Evolutionary conservation across 2,113 vertebrate genomes (phyloP).

Genomic region (Psephotus haematonotus): DNA sequence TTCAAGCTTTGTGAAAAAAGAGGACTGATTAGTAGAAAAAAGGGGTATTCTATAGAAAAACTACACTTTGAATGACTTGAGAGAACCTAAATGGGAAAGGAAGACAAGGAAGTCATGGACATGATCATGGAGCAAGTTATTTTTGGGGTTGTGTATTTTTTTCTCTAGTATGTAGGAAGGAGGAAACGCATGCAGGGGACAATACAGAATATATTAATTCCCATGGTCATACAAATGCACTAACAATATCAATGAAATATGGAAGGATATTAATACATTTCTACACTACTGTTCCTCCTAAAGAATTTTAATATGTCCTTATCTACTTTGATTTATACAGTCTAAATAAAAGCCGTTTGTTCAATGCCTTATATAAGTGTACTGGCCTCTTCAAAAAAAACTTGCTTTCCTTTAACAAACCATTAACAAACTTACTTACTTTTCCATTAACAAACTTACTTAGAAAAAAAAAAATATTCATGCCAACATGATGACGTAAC

Average conservation of each 20-base stretch:
- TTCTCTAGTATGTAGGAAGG: neutral
- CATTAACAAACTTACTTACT: neutral
- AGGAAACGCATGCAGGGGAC: accelerated
- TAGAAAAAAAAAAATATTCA: neutral
- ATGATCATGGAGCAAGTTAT: neutral
- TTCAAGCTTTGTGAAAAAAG: neutral
- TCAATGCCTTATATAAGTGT: neutral
- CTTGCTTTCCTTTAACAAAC: neutral
- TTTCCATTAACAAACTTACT: neutral
- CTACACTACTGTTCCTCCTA: neutral
- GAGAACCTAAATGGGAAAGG: neutral
- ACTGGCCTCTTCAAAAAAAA: neutral
- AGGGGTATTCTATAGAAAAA: neutral
- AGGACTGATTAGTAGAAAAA: neutral
- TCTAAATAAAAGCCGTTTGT: neutral
- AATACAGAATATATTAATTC: neutral
- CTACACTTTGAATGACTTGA: neutral
- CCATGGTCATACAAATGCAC: neutral
- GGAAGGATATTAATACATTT: neutral
- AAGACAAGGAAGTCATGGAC: neutral
- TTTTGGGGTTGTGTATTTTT: neutral
- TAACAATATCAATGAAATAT: neutral
- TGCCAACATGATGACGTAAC: neutral
- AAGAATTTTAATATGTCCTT: neutral
- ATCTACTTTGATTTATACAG: neutral